Evolutionary conservation across 2,113 vertebrate species (phyloP).

Genomic region (Ptychochromis oligacanthus): DNA sequence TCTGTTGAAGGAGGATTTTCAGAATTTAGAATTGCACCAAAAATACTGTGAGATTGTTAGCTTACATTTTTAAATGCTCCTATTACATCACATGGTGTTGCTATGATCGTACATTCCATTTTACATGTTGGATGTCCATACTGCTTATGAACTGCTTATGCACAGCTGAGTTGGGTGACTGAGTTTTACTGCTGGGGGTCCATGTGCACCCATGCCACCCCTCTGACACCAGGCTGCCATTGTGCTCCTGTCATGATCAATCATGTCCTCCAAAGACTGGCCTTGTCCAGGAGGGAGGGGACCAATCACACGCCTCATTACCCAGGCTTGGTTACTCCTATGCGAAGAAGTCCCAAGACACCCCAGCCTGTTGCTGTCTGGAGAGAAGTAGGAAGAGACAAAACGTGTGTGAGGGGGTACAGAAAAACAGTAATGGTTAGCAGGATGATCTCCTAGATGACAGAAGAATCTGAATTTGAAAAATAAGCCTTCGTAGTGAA

Average conservation of each 20-base stretch:
- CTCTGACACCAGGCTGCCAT: slow-evolving; percentile 77
- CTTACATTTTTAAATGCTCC: not conserved
- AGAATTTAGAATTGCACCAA: too few relatives aligned
- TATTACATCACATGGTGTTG: not conserved
- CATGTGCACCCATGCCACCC: slow-evolving; percentile 66
- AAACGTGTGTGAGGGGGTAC: slow-evolving; percentile 2
- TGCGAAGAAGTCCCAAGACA: slow-evolving; percentile 70
- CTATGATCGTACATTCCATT: not conserved
- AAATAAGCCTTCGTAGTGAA: not conserved
- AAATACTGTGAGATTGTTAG: not conserved
- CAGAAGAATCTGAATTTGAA: not conserved
- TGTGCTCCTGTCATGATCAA: slow-evolving; percentile 84
- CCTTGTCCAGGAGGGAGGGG: slow-evolving; percentile 81
- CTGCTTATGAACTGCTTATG: slow-evolving; percentile 41
- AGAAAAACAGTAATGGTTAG: not conserved
- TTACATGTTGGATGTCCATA: not conserved
- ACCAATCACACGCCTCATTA: slow-evolving; percentile 86
- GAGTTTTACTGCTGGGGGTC: slow-evolving; percentile 58
- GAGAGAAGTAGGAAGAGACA: slow-evolving; percentile 27
- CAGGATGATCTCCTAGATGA: not conserved
- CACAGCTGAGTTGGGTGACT: slow-evolving; percentile 49
- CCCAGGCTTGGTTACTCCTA: slow-evolving; percentile 82
- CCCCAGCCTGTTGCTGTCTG: slow-evolving; percentile 78
- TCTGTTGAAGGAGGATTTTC: too few relatives aligned
- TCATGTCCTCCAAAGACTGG: slow-evolving; percentile 77